Evolutionary conservation across 2,797 vertebrate genomes (phyloP).

Genomic region (Gila robusta): DNA sequence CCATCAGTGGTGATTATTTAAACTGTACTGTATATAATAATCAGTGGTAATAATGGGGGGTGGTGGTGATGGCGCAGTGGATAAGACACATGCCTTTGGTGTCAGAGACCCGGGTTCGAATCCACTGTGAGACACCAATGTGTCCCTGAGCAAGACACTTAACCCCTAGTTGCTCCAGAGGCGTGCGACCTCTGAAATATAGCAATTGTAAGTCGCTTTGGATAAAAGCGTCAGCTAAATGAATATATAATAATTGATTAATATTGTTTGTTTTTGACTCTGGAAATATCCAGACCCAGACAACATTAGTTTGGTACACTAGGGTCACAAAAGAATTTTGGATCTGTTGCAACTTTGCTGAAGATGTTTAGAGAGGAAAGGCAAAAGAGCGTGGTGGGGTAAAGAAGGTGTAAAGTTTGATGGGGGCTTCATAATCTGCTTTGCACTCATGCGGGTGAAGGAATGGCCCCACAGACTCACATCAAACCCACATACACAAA

Average conservation of each 20-base stretch:
- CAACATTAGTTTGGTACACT: conserved; percentile 35
- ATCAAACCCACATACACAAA: conserved; percentile 31
- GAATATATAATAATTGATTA: background rate
- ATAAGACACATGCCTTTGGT: too few relatives aligned
- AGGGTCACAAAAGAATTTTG: conserved; percentile 58
- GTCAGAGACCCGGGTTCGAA: too few relatives aligned
- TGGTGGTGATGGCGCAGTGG: too few relatives aligned
- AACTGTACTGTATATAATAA: background rate
- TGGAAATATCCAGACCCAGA: conserved; percentile 29
- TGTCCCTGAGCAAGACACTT: too few relatives aligned
- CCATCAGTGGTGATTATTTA: conserved; percentile 41
- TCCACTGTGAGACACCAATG: too few relatives aligned
- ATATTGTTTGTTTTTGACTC: background rate
- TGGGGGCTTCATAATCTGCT: conserved; percentile 60
- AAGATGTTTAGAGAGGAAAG: conserved; percentile 61
- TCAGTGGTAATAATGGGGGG: background rate
- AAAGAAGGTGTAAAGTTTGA: conserved; percentile 59
- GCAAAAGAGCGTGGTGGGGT: conserved; percentile 62
- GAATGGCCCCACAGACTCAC: conserved; percentile 33
- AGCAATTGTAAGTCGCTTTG: too few relatives aligned
- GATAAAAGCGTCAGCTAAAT: too few relatives aligned
- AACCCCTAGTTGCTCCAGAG: too few relatives aligned
- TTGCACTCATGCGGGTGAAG: conserved; percentile 53
- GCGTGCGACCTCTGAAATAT: too few relatives aligned
- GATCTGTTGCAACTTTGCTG: conserved; percentile 61